Evolutionary conservation across 2,113 vertebrate genomes (phyloP), one percentile per base, ranked within the genome.

Genomic region (Tor tambroides): DNA sequence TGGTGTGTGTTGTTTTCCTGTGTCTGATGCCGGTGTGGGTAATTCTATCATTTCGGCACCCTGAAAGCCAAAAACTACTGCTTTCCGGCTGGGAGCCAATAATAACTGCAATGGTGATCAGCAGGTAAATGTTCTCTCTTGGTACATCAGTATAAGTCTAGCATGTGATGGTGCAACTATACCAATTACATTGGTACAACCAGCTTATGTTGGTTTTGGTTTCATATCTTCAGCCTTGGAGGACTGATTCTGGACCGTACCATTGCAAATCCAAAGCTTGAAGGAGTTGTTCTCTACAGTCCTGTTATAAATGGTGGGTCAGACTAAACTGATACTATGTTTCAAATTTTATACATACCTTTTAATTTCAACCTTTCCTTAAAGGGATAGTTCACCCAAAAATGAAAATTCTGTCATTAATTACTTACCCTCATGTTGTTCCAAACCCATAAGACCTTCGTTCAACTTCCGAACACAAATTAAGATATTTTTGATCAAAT

Each of bases 211-310:
- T 49, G 71, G 19, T 32, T 56, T 80, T 65, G 35, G 5, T 63
- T 14, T 89, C 88, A 56, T 94, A 7, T 93, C 95, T 94, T 90
- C 92, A 99, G 98, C 91, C 95, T 98, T 90, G 98, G 98, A 89
- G 97, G 98, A 93, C 96, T 99, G 91, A 98, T 99, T 94, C 94
- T 99, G 94, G 97, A 98, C 91, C 97, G 95, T 91, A 96, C 97
- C 89, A 95, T 98, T 88, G 96, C 97, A 21, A 95, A 98, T 89
- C 97, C 96, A 87, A 97, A 97, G 89, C 92, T 99, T 91, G 95
- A 93, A 90, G 96, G 97, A 91, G 96, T 98, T 89, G 95, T 97
- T 89, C 93, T 98, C 92, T 99, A 97, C 92, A 97, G 96, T 26
- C 98, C 98, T 26, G 96, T 99, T 85, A 98, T 99, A 91, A 99